phyloP scores from a whole-genome alignment of 2,113 vertebrate genomes.

The Rafetus swinhoei region DNA sequence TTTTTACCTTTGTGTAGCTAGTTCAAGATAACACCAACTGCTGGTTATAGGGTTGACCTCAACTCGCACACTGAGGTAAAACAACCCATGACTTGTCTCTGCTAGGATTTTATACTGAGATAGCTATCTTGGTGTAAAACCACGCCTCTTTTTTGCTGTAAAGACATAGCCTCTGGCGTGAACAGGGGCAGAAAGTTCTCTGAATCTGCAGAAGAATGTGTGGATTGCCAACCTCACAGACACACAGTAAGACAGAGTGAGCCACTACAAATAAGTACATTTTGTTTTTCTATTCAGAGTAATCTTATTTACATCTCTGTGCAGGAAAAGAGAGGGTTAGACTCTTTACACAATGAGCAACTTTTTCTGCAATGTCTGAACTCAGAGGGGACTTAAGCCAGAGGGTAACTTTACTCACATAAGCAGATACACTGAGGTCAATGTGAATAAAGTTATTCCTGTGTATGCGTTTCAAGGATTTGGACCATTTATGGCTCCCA shows the following conservation, averaged over 20 bases:
- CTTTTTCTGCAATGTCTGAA: background rate
- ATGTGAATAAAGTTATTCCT: background rate
- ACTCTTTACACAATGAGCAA: conserved; percentile 41
- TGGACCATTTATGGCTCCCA: background rate
- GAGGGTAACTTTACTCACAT: background rate
- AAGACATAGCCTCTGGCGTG: conserved; percentile 18
- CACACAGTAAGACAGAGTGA: conserved; percentile 20
- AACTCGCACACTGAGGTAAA: background rate
- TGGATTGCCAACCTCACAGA: conserved; percentile 35
- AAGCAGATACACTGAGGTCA: background rate
- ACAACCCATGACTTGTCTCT: background rate
- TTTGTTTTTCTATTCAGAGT: conserved; percentile 66
- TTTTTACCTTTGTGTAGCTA: background rate
- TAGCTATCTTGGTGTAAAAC: conserved; percentile 45
- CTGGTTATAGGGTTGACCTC: conserved; percentile 25
- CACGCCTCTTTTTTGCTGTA: conserved; percentile 32
- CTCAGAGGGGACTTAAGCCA: background rate
- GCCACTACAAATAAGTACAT: conserved; percentile 56
- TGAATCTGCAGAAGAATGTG: background rate
- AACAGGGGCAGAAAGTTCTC: conserved; percentile 35
- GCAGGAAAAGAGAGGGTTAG: conserved; percentile 65
- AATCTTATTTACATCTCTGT: conserved; percentile 60
- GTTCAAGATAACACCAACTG: conserved; percentile 53
- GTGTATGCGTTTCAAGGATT: background rate
- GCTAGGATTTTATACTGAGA: conserved; percentile 35